phyloP scores from a whole-genome alignment of 2,113 vertebrate genomes.

The Sorex araneus region DNA sequence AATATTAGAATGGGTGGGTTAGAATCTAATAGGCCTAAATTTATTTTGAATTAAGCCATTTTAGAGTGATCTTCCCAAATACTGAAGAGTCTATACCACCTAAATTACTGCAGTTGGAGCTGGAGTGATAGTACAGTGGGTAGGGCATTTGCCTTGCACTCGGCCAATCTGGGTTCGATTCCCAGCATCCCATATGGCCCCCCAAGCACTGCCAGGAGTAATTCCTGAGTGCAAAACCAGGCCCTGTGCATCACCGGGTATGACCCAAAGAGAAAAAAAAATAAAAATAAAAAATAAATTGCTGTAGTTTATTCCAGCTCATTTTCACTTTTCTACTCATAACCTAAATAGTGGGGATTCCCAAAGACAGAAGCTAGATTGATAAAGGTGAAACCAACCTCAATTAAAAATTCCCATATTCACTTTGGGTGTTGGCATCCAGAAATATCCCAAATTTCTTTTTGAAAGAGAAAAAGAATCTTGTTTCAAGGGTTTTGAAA shows the following conservation, averaged over 20 bases:
- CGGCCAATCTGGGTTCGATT: too few relatives aligned
- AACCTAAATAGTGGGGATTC: neutral
- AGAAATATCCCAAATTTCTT: neutral
- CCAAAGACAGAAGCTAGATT: neutral
- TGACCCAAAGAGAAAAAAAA: too few relatives aligned
- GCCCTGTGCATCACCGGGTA: too few relatives aligned
- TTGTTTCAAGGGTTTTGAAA: too few relatives aligned
- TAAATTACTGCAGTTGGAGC: neutral
- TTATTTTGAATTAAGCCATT: neutral
- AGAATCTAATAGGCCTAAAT: neutral
- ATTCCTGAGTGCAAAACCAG: too few relatives aligned
- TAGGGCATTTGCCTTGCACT: too few relatives aligned
- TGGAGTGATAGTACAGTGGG: too few relatives aligned
- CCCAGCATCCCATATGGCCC: too few relatives aligned
- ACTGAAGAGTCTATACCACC: neutral
- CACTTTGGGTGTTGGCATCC: neutral
- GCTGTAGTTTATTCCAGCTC: neutral
- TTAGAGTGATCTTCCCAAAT: neutral
- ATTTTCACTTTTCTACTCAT: neutral
- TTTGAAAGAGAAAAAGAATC: neutral
- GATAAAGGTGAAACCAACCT: neutral
- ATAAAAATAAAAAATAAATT: too few relatives aligned
- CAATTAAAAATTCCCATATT: neutral
- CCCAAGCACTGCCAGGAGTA: too few relatives aligned
- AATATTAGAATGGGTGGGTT: neutral